Percentiles rank a stretch among this genome's conserved stretches.
Evolutionary conservation across 64 coral and sea anemone genomes (phyloP).

Genomic region (Montipora sp.): DNA sequence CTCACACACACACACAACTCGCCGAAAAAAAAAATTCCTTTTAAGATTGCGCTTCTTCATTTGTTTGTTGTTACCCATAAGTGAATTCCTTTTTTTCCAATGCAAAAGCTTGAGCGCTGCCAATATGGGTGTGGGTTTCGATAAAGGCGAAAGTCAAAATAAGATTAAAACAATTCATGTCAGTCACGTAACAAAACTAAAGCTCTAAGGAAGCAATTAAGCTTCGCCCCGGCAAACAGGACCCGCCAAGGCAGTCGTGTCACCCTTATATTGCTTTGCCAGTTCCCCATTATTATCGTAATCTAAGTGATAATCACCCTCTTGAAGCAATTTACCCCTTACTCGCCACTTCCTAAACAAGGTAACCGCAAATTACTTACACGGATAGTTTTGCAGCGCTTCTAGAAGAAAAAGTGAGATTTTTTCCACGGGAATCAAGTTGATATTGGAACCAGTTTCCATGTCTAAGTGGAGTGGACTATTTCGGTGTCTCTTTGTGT

Average conservation of each 20-base stretch:
- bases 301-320: constrained; percentile 62
- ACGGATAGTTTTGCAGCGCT: not conserved
- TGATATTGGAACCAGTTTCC: constrained; percentile 28
- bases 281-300: constrained; percentile 43
- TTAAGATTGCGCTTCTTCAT: constrained; percentile 25
- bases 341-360: constrained; percentile 42
- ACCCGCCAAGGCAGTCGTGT: constrained; percentile 35
- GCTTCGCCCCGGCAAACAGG: not conserved
- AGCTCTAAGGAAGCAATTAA: constrained; percentile 32
- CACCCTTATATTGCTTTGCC: constrained; percentile 33
- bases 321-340: constrained; percentile 58
- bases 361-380: constrained; percentile 45
- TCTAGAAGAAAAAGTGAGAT: constrained; percentile 16
- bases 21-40: constrained; percentile 24
- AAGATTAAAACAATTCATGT: not conserved
- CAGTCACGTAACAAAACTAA: constrained; percentile 18
- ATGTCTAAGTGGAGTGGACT: constrained; percentile 14
- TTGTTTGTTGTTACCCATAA: constrained; percentile 46
- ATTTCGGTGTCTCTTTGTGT: constrained; percentile 17
- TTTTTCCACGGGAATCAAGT: constrained; percentile 38
- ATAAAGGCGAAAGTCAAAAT: not conserved
- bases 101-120: not conserved
- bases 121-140: constrained; percentile 13
- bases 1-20: not conserved
- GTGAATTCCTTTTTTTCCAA: not conserved